Evolutionary conservation across 2,113 vertebrate genomes (phyloP), one percentile per base, ranked within the genome.

Genomic region (Myotis yumanensis): DNA sequence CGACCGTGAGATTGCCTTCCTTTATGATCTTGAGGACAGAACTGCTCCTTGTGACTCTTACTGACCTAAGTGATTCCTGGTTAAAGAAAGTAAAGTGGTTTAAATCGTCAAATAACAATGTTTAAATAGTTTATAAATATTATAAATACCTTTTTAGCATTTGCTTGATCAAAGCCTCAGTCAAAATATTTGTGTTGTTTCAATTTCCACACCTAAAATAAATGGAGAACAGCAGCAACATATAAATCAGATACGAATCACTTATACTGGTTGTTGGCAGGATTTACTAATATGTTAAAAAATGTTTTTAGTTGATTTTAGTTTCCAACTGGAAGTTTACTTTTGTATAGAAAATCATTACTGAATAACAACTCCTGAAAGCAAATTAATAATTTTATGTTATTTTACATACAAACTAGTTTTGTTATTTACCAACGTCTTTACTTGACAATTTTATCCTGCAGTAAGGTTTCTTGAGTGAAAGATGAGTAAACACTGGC

Each of bases 131-230:
- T 66, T 84, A 76, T 66, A 95, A 93, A 84, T 72, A 96, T 72
- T 90, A 57, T 14, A 94, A 76, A 54, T 95, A 97, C 96, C 97
- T 96, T 95, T 37, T 75, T 28, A 96, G 93, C 95, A 97, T 97
- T 96, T 96, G 95, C n/a, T 97, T 96, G 90, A 79, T 93, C 73
- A 97, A 97, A 97, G 79, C 64, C 73, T 66, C 69, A 90, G 87
- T 85, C 90, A 94, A 94, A 95, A 84, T 93, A 90, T 69, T 81
- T 82, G 79, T 59, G 86, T 64, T 94, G 48, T 54, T 84, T 92
- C 87, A 92, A 92, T 92, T 96, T 94, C 69, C 87, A 97, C 92
- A 97, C 97, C 96, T 97, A 93, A 96, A 96, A 96, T 57, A 95
- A 96, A 92, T 64, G 64, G 75, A 97, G 57, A 97, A 96, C 37